Base-by-base conservation (phyloP, 2,888 invertebrate species). In the Protonemura montana region DNA sequence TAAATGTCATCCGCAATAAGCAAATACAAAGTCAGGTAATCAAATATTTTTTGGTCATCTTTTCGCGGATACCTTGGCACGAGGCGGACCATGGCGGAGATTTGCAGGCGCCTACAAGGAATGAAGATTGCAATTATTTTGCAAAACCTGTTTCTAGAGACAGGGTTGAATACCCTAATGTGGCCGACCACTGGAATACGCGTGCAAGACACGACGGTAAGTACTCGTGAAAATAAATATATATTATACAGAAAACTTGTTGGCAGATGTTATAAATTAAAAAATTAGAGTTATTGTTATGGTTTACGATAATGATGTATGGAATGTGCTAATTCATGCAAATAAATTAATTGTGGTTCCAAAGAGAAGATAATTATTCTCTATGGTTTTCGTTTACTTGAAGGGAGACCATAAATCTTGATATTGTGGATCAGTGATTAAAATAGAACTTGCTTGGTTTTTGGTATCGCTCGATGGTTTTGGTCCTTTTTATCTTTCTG, bases 131-230 rank as follows among this genome's bases (percentile, higher is more conserved):
- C 59, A 59, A 10, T 59, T 59, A 13, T 78, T n/a, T n/a, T 25
- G 21, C 76, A 78, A 27, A 78, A 78, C 78, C 78, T 10, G 78
- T 78, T 78, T 78, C 35, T 59, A 59, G 21, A 59, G 59, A 59
- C 59, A 59, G 59, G 78, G 78, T 78, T 78, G 78, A 78, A 78
- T 78, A 78, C 78, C 78, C 78, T 78, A 78, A 26, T 78, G 28
- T 78, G 78, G 78, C 78, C 78, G 78, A 21, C 59, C 16, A 13
- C 2, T 59, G 21, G 13, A 59, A 59, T 59, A 59, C 13, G 59
- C 59, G 59, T 59, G 59, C 13, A n/a, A n/a, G n/a, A 21, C 59
- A 21, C 59, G 21, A 59, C 5, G 59, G 21, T 59, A 16, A 2
- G 59, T 59, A 59, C 59, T 21, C 1, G 13, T 21, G 59, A 59